A percentile compares a stretch with the other conserved stretches of the same genome.
These are phyloP conservation scores for Tetranychus cinnabarinus DNA, from an alignment of 1,140 invertebrate genomes.

Conservation along the genomic window DNA sequence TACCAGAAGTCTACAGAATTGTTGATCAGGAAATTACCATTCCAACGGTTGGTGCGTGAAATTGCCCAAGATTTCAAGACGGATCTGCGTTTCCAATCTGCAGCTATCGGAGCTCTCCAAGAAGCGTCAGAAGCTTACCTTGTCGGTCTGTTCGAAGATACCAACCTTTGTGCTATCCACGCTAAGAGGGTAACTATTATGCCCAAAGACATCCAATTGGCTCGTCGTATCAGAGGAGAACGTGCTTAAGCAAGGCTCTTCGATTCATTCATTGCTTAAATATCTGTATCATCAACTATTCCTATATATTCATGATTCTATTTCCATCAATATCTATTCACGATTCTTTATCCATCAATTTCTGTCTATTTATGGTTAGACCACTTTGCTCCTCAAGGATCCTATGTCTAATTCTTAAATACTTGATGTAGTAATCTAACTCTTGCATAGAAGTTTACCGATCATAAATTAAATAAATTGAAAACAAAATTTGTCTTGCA, in stretches of 20 bases:
- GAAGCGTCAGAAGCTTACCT: constrained; percentile 73
- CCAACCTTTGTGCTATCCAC: constrained; percentile 35
- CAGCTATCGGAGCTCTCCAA: constrained; percentile 45
- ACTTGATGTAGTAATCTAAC: too few relatives aligned
- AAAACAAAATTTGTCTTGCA: too few relatives aligned
- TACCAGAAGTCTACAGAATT: constrained; percentile 45
- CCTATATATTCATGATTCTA: too few relatives aligned
- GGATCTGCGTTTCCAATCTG: constrained; percentile 52
- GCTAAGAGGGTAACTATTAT: constrained; percentile 67
- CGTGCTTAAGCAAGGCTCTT: constrained; percentile 12
- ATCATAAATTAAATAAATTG: too few relatives aligned
- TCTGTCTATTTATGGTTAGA: too few relatives aligned
- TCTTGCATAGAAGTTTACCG: too few relatives aligned
- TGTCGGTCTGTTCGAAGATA: constrained; percentile 69
- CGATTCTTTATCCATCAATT: too few relatives aligned
- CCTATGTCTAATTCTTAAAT: too few relatives aligned
- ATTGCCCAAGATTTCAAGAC: constrained; percentile 55
- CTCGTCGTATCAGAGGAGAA: constrained; percentile 33
- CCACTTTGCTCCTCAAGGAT: too few relatives aligned
- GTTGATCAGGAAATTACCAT: constrained; percentile 30
- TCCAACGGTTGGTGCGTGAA: constrained; percentile 31
- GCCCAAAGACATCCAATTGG: constrained; percentile 83
- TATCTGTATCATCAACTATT: too few relatives aligned
- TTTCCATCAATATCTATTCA: too few relatives aligned
- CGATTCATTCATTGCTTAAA: too few relatives aligned